Base-by-base conservation (phyloP, 2,888 invertebrate genomes). In the Argyresthia goedartella region DNA sequence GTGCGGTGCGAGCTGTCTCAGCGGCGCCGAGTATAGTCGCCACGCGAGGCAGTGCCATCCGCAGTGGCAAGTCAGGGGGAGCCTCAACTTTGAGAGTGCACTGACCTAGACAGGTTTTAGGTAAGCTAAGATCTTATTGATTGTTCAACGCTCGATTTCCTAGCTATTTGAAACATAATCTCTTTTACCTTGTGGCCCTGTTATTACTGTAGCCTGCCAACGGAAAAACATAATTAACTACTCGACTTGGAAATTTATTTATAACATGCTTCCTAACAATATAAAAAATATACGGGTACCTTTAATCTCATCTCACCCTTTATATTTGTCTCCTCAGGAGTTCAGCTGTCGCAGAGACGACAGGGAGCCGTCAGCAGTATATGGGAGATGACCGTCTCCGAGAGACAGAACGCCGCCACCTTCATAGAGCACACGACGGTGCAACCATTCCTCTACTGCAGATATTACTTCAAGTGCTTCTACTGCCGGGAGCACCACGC, bases 11-110 rank as follows among this genome's bases (percentile, higher is more conserved):
- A 79, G 76, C 0, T 82, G 79, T 44, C 76, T 76, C 51, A 79
- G 74, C 57, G 69, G 76, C 1, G 78, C 76, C 51, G 84, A 84
- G 55, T 81, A 67, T 51, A 78, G 74, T 49, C 77, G 76, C 16
- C 84, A 85, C 35, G 72, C 82, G 65, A 82, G 78, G 33, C 77
- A 82, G 25, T 82, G 81, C 82, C 84, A 85, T 55, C 78, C 81
- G 0, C 75, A 81, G 15, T 77, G 75, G 73, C 76, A 78, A 52
- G 71, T 75, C 44, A 77, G 75, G 52, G 69, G 69, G 43, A 71
- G 73, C 4, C 75, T 73, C 0, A 76, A 74, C 56, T 76, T 76
- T 57, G 67, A 65, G 2, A 58, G 56, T 15, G 68, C 70, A 6
- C 25, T 25, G 25, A 25, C 25, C 25, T 25, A 25, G 25, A 25